Conservation (phyloP, 1,140 invertebrate genomes). For the Drosophila hydei region DNA sequence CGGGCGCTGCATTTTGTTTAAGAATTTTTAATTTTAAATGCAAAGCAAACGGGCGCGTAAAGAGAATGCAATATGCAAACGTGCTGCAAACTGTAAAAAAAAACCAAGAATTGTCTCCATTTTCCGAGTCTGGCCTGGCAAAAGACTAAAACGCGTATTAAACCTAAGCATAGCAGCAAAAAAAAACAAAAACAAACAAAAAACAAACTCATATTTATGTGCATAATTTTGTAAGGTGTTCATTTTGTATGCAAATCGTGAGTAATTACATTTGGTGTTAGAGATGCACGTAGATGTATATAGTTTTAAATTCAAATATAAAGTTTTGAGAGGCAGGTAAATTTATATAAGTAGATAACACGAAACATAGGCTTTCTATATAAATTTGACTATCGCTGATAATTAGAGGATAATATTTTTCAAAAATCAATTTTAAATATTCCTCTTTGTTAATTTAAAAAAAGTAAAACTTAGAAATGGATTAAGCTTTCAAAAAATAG, state of each 20-base stretch:
- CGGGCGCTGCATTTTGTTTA: constrained; percentile 76
- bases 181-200: neutral
- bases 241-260: constrained; percentile 77
- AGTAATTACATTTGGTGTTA: constrained; percentile 37
- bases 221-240: constrained; percentile 74
- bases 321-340: too few species aligned
- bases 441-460: too few species aligned
- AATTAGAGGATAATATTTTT: too few species aligned
- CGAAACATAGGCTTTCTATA: too few species aligned
- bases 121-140: constrained; percentile 19
- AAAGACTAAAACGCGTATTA: constrained; percentile 67
- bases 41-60: constrained; percentile 69
- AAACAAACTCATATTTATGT: constrained; percentile 61
- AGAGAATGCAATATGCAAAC: constrained; percentile 73
- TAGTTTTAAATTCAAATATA: too few species aligned
- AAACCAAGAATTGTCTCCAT: constrained; percentile 28
- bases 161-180: constrained; percentile 47
- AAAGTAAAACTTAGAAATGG: too few species aligned
- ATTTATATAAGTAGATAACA: too few species aligned
- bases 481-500: too few species aligned
- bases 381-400: too few species aligned
- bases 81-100: constrained; percentile 34
- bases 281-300: too few species aligned
- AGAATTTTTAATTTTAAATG: constrained; percentile 78
- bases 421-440: too few species aligned